Base-by-base conservation (phyloP, 2,888 invertebrate species). In the Temnothorax ravouxi region DNA sequence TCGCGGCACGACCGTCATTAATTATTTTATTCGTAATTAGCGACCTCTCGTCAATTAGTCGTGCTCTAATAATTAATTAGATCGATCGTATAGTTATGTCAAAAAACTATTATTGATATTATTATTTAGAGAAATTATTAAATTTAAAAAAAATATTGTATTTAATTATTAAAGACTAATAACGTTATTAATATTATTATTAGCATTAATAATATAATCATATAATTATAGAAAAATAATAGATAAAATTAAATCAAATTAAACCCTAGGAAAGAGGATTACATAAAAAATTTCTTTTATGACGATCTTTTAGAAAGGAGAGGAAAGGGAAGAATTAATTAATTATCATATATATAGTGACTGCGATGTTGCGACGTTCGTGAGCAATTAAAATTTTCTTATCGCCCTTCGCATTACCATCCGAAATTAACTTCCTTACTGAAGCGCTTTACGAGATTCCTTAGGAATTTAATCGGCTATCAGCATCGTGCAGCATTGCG, bases 1-100 rank as follows among this genome's bases (percentile, higher is more conserved):
- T 85, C 86, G 62, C 84, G 84, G 84, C 89, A 84, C 80, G 88
- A 88, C 86, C 69, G 83, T 84, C 88, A 84, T 89, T 87, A 87
- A 87, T 88, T 87, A 89, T 89, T 89, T 89, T 86, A 89, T 86
- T 84, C 82, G 61, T 47, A 47, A 75, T 75, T 61, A 75, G 61
- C 47, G 29, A 15, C 11, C 38, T 18, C 62, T 75, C 34, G 50
- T 75, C 62, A 62, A 75, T 75, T 75, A 62, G 21, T 11, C 18
- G 34, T 47, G 62, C 15, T 75, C 38, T 52, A 52, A 72, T 74
- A 62, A 75, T 74, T 74, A 81, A 74, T 75, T 75, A 75, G 34
- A 50, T 38, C 21, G 62, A 50, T 25, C 15, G 41, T 25, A n/a
- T 25, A 64, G 44, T n/a, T 18, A 18, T 25, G 44, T 18, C 3